These are phyloP conservation scores for Amphipyra tragopoginis DNA, from an alignment of 2,888 invertebrate species.

Conservation along the genomic window DNA sequence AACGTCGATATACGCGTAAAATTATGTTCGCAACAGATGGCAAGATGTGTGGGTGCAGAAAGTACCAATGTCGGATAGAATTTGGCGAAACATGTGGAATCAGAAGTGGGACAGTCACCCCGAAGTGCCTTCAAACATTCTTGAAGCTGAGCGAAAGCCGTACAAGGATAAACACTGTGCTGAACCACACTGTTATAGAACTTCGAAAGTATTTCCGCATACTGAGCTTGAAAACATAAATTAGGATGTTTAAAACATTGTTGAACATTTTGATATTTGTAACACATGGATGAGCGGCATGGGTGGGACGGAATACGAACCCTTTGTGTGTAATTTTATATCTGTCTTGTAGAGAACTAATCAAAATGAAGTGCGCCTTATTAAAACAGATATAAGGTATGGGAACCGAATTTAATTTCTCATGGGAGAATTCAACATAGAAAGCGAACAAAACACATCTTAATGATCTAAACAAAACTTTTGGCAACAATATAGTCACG, in stretches of 20 bases:
- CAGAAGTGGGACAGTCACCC: constrained; percentile 53
- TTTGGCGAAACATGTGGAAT: constrained; percentile 53
- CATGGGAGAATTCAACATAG: constrained; percentile 61
- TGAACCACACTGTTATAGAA: constrained; percentile 4
- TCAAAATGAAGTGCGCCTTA: constrained; percentile 52
- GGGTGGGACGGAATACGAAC: constrained; percentile 50
- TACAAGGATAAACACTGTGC: constrained; percentile 6
- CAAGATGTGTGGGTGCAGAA: constrained; percentile 55
- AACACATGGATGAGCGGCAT: constrained; percentile 40
- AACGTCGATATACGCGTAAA: constrained; percentile 62
- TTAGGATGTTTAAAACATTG: constrained; percentile 57
- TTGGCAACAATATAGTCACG: constrained; percentile 73
- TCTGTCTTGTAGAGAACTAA: constrained; percentile 50
- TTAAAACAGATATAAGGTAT: constrained; percentile 41
- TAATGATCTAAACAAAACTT: constrained; percentile 70
- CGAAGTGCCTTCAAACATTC: constrained; percentile 24
- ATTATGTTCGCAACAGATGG: constrained; percentile 58
- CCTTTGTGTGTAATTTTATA: constrained; percentile 45
- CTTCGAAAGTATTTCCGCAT: constrained; percentile 24
- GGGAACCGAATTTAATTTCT: constrained; percentile 42
- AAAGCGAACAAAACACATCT: constrained; percentile 62
- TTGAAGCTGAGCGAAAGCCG: constrained; percentile 3
- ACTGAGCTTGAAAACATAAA: constrained; percentile 34
- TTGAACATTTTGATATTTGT: constrained; percentile 50
- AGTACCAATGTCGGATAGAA: constrained; percentile 51